Evolutionary conservation across 2,797 vertebrate genomes (phyloP), one percentile per base, ranked within the genome.

Genomic region (Gila robusta): DNA sequence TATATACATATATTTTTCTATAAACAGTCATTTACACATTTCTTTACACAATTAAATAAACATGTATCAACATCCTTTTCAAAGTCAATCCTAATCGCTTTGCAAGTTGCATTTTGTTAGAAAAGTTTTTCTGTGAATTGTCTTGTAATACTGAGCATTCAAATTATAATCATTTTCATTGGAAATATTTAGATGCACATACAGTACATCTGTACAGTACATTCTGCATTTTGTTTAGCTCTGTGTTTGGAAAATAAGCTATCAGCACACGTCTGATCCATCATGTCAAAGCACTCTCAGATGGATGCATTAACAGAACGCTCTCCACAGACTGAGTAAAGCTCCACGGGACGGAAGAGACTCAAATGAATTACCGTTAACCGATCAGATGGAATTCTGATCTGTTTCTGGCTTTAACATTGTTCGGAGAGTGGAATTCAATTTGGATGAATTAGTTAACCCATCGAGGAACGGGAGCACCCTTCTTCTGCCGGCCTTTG

Each of bases 371-470:
- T 90, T 90, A 90, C 41, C 19, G 19, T 82, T 85, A 81, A 83
- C 77, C 74, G 80, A 80, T 90, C 85, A 90, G 74, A 88, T 88
- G 84, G 82, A 87, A 83, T 80, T 91, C 87, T 86, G 89, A 87
- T 87, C 82, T 89, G 86, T 82, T 86, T 52, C 86, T 78, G 54
- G 72, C 62, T 59, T 71, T 87, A 90, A 91, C 80, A 71, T 87
- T 85, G 84, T 90, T 89, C 80, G 7, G 85, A 85, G 52, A 85
- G 56, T 74, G 16, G 77, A 91, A 91, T 90, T 81, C 52, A 81
- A 89, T 91, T 91, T 87, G 28, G 56, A 21, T 32, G 73, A 81
- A 76, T 82, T 83, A 78, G 52, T 70, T 83, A 89, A 85, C 76
- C 66, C 54, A 54, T 37, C 7, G 23, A 52, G 70, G 70, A 82